A percentile compares a stretch with the other conserved stretches of the same genome.
phyloP scores from a whole-genome alignment of 2,113 vertebrate species.

The Onychostoma macrolepis region DNA sequence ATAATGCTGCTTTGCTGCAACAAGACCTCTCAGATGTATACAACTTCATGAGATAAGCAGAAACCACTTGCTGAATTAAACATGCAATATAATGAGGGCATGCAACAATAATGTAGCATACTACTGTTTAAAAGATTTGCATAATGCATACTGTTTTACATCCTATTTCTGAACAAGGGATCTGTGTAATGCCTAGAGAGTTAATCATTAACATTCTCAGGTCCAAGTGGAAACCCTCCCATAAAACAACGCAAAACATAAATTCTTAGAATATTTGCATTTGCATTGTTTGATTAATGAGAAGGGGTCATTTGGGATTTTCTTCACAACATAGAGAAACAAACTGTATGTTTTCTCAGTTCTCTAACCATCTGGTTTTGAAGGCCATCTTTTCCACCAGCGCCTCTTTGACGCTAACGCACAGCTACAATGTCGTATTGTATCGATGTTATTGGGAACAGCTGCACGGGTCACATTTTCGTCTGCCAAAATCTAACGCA shows the following conservation, averaged over 20 bases:
- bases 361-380: conserved; percentile 51
- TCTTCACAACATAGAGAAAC: background rate
- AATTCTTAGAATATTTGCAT: background rate
- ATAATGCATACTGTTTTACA: background rate
- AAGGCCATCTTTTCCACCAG: conserved; percentile 43
- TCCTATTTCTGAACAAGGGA: background rate
- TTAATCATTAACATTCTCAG: background rate
- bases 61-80: background rate
- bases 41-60: background rate
- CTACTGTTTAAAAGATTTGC: background rate
- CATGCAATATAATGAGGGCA: background rate
- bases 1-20: background rate
- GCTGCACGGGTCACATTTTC: conserved; percentile 45
- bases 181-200: background rate
- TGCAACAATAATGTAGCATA: background rate
- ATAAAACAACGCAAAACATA: background rate
- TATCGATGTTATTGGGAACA: conserved; percentile 45
- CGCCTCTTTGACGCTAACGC: conserved; percentile 3
- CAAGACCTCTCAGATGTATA: background rate
- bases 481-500: conserved; percentile 47
- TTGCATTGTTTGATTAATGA: background rate
- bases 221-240: background rate
- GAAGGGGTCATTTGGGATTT: background rate
- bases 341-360: conserved; percentile 23
- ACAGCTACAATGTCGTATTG: conserved; percentile 40